phyloP scores from a whole-genome alignment of 2,797 vertebrate species.

The Denticeps clupeoides region DNA sequence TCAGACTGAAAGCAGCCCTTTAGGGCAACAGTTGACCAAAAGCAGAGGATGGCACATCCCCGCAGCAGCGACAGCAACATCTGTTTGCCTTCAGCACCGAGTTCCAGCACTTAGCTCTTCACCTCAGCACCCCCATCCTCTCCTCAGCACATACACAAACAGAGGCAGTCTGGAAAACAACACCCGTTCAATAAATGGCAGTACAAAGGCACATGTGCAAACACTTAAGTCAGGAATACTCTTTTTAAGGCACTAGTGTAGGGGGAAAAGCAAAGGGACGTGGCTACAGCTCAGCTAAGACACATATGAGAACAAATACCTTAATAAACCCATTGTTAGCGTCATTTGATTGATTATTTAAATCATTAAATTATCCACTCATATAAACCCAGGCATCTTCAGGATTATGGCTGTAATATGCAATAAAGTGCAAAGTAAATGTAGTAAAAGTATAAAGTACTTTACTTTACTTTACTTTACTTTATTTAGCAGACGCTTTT shows the following conservation, averaged over 20 bases:
- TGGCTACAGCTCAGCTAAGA: slow-evolving; percentile 13
- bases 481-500: no score
- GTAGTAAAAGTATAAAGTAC: no score
- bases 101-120: background rate
- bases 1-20: background rate
- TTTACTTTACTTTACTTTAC: no score
- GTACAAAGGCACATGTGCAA: slow-evolving; percentile 45
- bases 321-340: no score
- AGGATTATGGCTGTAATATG: slow-evolving; percentile 8
- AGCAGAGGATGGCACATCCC: no score
- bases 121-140: background rate
- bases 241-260: slow-evolving; percentile 34
- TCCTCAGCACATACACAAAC: background rate
- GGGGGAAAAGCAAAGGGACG: slow-evolving; percentile 25
- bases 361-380: slow-evolving; percentile 3
- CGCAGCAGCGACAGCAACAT: no score
- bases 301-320: background rate
- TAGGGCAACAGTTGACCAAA: slow-evolving; percentile 5
- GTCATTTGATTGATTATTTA: no score
- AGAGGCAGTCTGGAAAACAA: slow-evolving; percentile 40
- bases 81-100: background rate
- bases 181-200: slow-evolving; percentile 35
- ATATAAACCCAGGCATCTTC: background rate
- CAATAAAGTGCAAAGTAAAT: slow-evolving; percentile 4
- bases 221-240: slow-evolving; percentile 34